Evolutionary conservation across 1,140 invertebrate species (phyloP), one percentile per base, ranked within the genome.

Genomic region (Solen grandis): DNA sequence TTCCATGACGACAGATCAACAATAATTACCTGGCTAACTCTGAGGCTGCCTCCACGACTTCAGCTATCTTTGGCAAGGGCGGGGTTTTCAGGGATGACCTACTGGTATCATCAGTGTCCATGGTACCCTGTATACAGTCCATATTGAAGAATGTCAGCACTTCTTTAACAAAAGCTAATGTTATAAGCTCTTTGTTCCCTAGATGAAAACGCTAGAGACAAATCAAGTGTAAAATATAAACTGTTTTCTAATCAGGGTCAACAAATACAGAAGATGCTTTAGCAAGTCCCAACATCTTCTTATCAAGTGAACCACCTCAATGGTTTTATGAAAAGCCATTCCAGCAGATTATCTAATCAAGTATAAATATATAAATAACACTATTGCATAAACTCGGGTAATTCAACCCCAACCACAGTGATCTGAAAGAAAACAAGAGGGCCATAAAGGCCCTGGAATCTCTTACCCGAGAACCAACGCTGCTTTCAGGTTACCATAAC

Each of bases 21-120:
- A n/a, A n/a, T n/a, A n/a, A n/a, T 5, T 69, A 86, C 86, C 77
- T 85, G 25, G 81, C 81, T 19, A 85, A 59, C 63, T 83, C 79
- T 16, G 81, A 76, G 19, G 84, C 33, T 36, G 69, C 82, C 41
- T 82, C 84, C 16, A 73, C 85, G 25, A 86, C 72, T 73, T 86
- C 54, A 46, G 82, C 78, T 19, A 83, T 63, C 22, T 77, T 72
- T 8, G 87, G 84, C 25, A 86, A 60, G 22, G 87, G 73, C 4
- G 85, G 87, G 16, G 82, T 86, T 27, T 84, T 84, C 14, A 86
- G 77, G n/a, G 60, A 75, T 22, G 81, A 55, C 0, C 74, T 66
- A 25, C 57, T 80, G 8, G 46, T 52, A 14, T 80, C 81, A 73
- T 65, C 62, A 52, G 46, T 63, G 22, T 63, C 5, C 22, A n/a